These are phyloP conservation scores for Octodonta nipae DNA, from an alignment of 2,888 invertebrate species.

Conservation along the genomic window DNA sequence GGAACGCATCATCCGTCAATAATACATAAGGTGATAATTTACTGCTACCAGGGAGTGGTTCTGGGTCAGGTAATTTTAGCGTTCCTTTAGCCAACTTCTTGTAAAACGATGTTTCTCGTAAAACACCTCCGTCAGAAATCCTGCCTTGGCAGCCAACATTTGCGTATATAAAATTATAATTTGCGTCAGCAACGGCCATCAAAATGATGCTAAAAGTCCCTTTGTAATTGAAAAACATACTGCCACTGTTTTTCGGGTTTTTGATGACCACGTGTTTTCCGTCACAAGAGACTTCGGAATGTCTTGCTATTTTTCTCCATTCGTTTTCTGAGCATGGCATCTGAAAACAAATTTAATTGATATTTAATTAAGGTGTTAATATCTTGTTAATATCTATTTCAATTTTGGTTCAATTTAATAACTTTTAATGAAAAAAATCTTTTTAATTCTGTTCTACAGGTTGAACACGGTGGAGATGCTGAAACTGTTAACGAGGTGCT, in stretches of 20 bases:
- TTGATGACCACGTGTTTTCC: slow-evolving; percentile 4
- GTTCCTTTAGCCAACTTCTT: slow-evolving; percentile 2
- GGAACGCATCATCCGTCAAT: slow-evolving; percentile 7
- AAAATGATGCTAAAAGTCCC: slow-evolving; percentile 7
- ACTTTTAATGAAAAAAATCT: no score
- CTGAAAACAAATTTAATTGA: slow-evolving; percentile 5
- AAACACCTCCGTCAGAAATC: no score
- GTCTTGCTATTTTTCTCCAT: slow-evolving; percentile 3
- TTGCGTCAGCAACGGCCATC: slow-evolving; percentile 5
- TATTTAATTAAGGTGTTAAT: no score
- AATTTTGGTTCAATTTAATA: no score
- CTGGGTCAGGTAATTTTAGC: no score
- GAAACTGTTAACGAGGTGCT: no score
- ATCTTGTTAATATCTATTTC: neutral
- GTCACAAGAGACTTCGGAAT: slow-evolving; percentile 3
- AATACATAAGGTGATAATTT: slow-evolving; percentile 5
- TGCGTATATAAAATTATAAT: slow-evolving; percentile 2
- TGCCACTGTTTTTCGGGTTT: slow-evolving; percentile 1
- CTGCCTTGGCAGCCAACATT: slow-evolving; percentile 2
- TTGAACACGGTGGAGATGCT: no score
- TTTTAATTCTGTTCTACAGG: no score
- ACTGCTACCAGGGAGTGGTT: slow-evolving; percentile 5
- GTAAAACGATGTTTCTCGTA: slow-evolving; percentile 5
- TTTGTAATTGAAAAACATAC: slow-evolving; percentile 6
- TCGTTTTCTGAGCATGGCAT: slow-evolving; percentile 5